Base-by-base conservation (phyloP, 92 coral and sea anemone genomes). In the Siderastrea siderea region DNA sequence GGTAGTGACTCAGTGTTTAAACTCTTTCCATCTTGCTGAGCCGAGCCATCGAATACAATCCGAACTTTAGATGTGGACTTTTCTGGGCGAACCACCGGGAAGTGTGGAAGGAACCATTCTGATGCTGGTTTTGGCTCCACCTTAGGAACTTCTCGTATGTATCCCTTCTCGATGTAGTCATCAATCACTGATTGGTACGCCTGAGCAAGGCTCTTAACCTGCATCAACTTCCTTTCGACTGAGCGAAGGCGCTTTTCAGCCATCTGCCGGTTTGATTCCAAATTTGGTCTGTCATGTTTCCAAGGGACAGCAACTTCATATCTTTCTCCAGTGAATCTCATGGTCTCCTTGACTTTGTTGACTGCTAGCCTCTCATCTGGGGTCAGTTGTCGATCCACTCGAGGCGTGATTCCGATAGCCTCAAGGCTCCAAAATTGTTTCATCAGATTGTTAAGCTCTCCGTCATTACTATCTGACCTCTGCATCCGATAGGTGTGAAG, bases 381-480 rank as follows among this genome's bases (percentile, higher is more conserved):
- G 58, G 89, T 89, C 93, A 83, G 38, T 81, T 71, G 48, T 70
- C 14, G 93, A 86, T 55, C 19, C 19, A 65, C 44, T 26, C 38
- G 69, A 68, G 83, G 64, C 15, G 77, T 77, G 4, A 91, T 59
- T 57, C 94, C 94, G 54, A 87, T 83, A 45, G 87, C 68, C 45
- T 91, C 91, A 46, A 91, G 91, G 81, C 87, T 84, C 89, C 91
- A 91, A 74, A 91, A 87, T 70, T 26, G 38, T 26, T 26, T 26
- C 38, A 26, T 26, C 38, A 26, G 38, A 26, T 26, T 26, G 38
- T 0, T 26, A 26, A 26, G 38, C 78, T 54, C 79, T 91, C 75
- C 63, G 87, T 77, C 46, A 17, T 74, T 69, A 54, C 53, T 57
- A 87, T 91, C 68, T 87, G 44, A 69, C 74, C 44, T 3, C 44